Conservation (phyloP, 1,140 invertebrate species). For the Mactra quadrangularis region DNA sequence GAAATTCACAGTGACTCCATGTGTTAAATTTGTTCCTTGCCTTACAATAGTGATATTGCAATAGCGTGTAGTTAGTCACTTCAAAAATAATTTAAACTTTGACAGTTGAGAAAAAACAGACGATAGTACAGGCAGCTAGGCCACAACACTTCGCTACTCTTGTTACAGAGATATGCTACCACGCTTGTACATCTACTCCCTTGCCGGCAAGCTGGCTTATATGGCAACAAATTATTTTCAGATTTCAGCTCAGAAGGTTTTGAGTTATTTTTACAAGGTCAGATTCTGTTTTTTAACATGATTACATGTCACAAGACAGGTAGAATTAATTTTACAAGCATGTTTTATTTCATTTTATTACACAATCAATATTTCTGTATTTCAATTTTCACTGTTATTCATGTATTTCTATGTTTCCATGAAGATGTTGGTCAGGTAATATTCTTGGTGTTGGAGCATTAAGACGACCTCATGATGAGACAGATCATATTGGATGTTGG, state of each 20-base stretch:
- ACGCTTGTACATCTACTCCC: too few relatives aligned
- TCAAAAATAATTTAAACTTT: too few relatives aligned
- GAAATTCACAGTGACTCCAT: too few relatives aligned
- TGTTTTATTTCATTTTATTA: background rate
- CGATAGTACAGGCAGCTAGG: too few relatives aligned
- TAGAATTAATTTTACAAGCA: background rate
- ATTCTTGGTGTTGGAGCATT: conserved; percentile 40
- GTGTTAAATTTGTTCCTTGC: background rate
- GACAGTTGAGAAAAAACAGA: too few relatives aligned
- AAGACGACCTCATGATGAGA: background rate
- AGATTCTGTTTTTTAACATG: background rate
- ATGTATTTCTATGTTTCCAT: too few relatives aligned
- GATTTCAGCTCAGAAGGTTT: background rate
- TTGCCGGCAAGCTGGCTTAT: too few relatives aligned
- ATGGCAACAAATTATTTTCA: background rate
- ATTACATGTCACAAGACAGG: background rate
- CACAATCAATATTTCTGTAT: background rate
- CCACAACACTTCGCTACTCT: too few relatives aligned
- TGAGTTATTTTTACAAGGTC: too few relatives aligned
- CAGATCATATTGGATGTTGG: conserved; percentile 55
- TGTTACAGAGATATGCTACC: too few relatives aligned
- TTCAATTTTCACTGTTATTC: background rate
- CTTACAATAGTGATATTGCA: background rate
- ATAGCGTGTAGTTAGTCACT: background rate
- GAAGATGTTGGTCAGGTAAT: conserved; percentile 55